Evolutionary conservation across 2,113 vertebrate genomes (phyloP), one percentile per base, ranked within the genome.

Genomic region (Taurulus bubalis): DNA sequence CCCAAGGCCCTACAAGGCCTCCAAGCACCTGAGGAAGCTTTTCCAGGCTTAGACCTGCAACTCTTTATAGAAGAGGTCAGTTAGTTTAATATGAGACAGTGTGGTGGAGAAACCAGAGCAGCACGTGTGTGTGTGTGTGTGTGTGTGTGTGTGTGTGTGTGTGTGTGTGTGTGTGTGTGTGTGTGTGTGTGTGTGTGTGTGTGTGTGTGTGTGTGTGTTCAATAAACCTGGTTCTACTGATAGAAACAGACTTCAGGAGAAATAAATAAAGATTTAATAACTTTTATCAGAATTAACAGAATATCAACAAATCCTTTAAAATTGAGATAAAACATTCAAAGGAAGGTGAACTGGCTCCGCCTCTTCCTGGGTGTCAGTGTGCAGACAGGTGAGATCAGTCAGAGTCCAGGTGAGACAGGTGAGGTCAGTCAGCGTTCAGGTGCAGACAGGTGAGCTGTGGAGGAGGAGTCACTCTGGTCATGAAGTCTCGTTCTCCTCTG

Each of bases 371-470:
- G 30, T 30, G 8, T 32, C 24, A 30, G 64, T 49, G 36, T 16
- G 2, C 8, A 22, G 24, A 62, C 59, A 62, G 18, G 28, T 34
- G 30, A 62, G 30, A 1, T 20, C 4, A 26, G 36, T 28, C 24
- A 58, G 11, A 3, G 51, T 55, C 4, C 22, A 65, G 63, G n/a
- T 65, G 36, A 65, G 51, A 11, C 34, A 24, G 22, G 70, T 71
- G 69, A 58, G 51, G 0, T 56, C 69, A 71, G 47, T 22, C 10
- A 2, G 72, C 7, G 22, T 34, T 2, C 26, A 83, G 16, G 38
- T 73, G 73, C 6, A 81, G 38, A 82, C 92, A 93, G 84, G 83
- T 89, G 82, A 95, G 90, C 81, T 93, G 92, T 4, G 91, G 87
- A 10, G 92, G 87, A 2, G 58, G 63, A n/a, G 58, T 53, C 79